phyloP scores from a whole-genome alignment of 2,113 vertebrate genomes.

The Hyperopisus bebe region DNA sequence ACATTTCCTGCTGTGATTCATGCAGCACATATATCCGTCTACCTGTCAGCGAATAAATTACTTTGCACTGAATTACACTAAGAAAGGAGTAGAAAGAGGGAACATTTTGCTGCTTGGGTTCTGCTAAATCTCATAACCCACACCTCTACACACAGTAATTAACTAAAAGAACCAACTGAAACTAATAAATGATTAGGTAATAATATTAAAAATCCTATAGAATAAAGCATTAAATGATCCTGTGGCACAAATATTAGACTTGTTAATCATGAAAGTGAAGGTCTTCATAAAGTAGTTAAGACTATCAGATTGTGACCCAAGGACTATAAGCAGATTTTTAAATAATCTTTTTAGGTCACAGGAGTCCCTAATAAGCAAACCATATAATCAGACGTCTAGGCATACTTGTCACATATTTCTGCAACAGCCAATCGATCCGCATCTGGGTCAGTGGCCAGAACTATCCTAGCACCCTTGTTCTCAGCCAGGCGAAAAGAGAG shows the following conservation, averaged over 20 bases:
- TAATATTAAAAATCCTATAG: background rate
- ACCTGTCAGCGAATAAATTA: background rate
- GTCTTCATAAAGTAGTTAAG: background rate
- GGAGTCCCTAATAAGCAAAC: background rate
- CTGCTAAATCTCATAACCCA: background rate
- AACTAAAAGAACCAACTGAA: background rate
- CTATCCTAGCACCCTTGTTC: slow-evolving; percentile 67
- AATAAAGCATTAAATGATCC: background rate
- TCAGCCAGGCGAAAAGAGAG: slow-evolving; percentile 81
- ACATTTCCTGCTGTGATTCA: background rate
- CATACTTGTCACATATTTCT: slow-evolving; percentile 72
- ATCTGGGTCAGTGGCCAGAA: slow-evolving; percentile 89
- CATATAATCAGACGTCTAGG: slow-evolving; percentile 50
- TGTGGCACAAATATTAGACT: background rate
- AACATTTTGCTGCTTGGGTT: background rate
- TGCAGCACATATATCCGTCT: background rate
- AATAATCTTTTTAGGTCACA: background rate
- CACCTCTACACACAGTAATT: background rate
- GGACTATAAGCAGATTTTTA: background rate
- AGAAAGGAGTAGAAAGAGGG: background rate
- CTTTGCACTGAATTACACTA: background rate
- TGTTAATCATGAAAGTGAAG: background rate
- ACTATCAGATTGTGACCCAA: background rate
- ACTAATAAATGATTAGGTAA: background rate
- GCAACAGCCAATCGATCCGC: slow-evolving; percentile 89